Evolutionary conservation across 2,113 vertebrate genomes (phyloP), one percentile per base, ranked within the genome.

Genomic region (Dipodomys stephensi): DNA sequence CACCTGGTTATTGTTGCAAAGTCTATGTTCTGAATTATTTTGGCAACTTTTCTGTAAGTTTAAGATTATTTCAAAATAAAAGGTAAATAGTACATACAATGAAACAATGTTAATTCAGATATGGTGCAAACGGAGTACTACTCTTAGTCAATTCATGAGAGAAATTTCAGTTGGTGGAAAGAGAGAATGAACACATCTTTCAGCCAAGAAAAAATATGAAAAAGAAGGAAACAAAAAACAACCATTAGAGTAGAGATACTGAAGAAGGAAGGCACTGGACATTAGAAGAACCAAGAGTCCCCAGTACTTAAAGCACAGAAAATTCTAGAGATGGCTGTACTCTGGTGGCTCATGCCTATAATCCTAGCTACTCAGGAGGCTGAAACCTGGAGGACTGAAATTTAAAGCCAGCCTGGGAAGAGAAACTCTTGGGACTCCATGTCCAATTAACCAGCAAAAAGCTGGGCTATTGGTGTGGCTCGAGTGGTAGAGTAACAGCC

Each of bases 1-100:
- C 46, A 83, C 64, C 46, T 72, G 11, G 85, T 1, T 82, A 30
- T n/a, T 46, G 27, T 18, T 64, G 35, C 22, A 69, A 94, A 87
- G 16, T 13, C 4, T 57, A 68, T 20, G 13, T 6, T 86, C 35
- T 72, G 25, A 60, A 76, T 91, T 73, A 88, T 57, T 80, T 86
- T 73, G 82, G 65, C 19, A 91, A 86, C 32, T 78, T 94, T 93
- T 93, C 73, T 79, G 11, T 87, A 89, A 77, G 19, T 68, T 93
- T 92, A 10, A 93, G 83, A 94, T 87, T 83, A 60, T 87, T 89
- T 91, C 35, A 35, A 69, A 89, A 86, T 73, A 77, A 93, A 89
- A 83, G 30, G 28, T 88, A 69, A 81, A 28, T 80, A 68, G 62
- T 72, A 81, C 2, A 76, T 25, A 35, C 74, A 87, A 81, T 83